phyloP scores from a whole-genome alignment of 2,888 invertebrate genomes.

The Platerodrilus igneus region DNA sequence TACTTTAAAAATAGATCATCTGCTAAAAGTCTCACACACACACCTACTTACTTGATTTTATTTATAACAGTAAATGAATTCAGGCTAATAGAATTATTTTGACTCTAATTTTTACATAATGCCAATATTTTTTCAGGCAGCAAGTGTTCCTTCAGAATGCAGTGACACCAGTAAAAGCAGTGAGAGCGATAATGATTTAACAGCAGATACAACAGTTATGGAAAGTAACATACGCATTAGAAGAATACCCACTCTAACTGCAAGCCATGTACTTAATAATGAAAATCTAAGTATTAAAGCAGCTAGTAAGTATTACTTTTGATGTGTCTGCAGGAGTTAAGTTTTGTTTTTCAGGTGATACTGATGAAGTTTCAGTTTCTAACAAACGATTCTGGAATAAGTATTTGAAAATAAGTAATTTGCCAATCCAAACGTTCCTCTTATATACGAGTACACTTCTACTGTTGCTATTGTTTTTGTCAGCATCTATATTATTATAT shows the following conservation, averaged over 20 bases:
- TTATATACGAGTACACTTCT: constrained; percentile 54
- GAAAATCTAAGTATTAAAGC: constrained; percentile 19
- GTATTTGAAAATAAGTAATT: constrained; percentile 35
- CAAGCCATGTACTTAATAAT: constrained; percentile 17
- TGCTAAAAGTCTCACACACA: background rate
- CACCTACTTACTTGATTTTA: too few relatives aligned
- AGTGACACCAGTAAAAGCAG: constrained; percentile 35
- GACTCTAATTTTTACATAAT: constrained; percentile 9
- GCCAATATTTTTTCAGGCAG: constrained; percentile 16
- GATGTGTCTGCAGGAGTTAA: background rate
- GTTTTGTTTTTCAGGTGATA: constrained; percentile 14
- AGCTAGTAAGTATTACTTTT: constrained; percentile 12
- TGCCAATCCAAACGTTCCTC: constrained; percentile 52
- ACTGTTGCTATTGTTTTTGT: constrained; percentile 54
- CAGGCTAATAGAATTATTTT: too few relatives aligned
- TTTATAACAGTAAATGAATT: too few relatives aligned
- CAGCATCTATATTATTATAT: constrained; percentile 55
- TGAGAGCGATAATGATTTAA: constrained; percentile 32
- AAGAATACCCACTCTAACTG: constrained; percentile 19
- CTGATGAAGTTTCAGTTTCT: constrained; percentile 11
- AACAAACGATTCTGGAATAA: constrained; percentile 17
- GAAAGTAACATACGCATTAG: constrained; percentile 13
- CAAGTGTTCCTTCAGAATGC: constrained; percentile 25
- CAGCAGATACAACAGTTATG: constrained; percentile 12
- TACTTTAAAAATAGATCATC: background rate